Base-by-base conservation (phyloP, 2,797 vertebrate genomes). In the Morelia viridis region DNA sequence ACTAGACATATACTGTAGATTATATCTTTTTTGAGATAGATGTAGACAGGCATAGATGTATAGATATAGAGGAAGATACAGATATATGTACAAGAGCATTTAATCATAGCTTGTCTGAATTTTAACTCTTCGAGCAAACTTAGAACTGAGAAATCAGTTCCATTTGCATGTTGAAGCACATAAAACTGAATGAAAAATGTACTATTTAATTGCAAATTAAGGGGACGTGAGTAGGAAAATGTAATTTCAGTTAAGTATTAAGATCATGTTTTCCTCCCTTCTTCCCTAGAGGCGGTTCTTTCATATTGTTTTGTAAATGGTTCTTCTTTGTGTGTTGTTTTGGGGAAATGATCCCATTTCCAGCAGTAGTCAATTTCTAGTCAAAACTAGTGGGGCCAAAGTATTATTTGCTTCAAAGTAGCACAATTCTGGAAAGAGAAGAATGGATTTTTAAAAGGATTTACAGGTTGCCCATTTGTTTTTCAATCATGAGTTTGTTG, bases 361-460 rank as follows among this genome's bases (percentile, higher is more conserved):
- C 35, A 56, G 64, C 31, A 94, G 91, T 53, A 53, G 50, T 9
- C 50, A 53, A 53, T 53, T 53, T 53, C 50, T 53, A 53, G 50
- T 53, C 8, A 7, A 53, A 53, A 53, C 50, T 53, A 53, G 50
- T 8, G 50, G 5, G 50, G 1, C 50, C 50, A 6, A 53, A 53
- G 50, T 53, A 53, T 41, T 91, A 61, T 90, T 71, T 61, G 91
- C 76, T 93, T 26, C 3, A 89, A 95, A 85, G 2, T 65, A 94
- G 50, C 35, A 0, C 65, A 65, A 89, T 41, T 11, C 60, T 0
- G 92, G 13, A 9, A 31, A 28, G 83, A 50, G 28, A 88, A 26
- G 26, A 92, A 94, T 90, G 0, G 35, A 50, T 53, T 92, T 83
- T 86, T 61, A 35, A 64, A 91, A 94, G 89, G 80, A 93, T 58